Evolutionary conservation across 2,797 vertebrate genomes (phyloP).

Genomic region (Nyctibius grandis): DNA sequence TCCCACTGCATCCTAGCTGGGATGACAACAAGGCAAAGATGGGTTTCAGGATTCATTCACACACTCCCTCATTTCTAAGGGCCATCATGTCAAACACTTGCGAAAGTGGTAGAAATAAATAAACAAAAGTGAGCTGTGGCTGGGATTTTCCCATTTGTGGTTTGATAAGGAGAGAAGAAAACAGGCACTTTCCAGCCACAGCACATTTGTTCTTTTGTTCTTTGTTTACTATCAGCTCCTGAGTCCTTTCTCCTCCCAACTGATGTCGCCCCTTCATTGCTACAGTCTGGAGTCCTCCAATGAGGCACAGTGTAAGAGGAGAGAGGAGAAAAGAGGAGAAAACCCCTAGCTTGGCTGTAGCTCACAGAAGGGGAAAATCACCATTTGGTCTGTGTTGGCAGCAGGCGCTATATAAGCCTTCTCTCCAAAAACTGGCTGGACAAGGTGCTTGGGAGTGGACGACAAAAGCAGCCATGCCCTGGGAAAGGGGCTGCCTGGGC

Average conservation of each 20-base stretch:
- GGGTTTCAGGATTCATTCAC: background rate
- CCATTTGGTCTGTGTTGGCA: background rate
- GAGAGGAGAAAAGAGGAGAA: background rate
- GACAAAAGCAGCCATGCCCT: background rate
- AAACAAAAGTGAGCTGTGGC: background rate
- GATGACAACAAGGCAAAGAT: background rate
- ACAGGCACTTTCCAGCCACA: background rate
- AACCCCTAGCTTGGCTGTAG: background rate
- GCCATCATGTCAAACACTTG: background rate
- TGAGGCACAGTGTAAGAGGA: background rate
- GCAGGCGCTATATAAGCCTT: background rate
- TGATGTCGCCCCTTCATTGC: background rate
- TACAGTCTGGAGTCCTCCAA: background rate
- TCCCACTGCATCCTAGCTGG: background rate
- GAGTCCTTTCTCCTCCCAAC: background rate
- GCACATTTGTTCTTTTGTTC: background rate
- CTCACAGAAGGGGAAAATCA: background rate
- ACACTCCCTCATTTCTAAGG: background rate
- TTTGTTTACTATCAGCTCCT: background rate
- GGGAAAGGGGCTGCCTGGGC: background rate
- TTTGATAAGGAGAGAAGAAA: slow-evolving; percentile 21
- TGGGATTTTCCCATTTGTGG: slow-evolving; percentile 42
- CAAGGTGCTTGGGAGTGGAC: background rate
- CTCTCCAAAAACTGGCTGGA: background rate
- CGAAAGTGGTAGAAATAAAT: slow-evolving; percentile 18